Evolutionary conservation across 2,797 vertebrate genomes (phyloP).

Genomic region (Somateria mollissima): DNA sequence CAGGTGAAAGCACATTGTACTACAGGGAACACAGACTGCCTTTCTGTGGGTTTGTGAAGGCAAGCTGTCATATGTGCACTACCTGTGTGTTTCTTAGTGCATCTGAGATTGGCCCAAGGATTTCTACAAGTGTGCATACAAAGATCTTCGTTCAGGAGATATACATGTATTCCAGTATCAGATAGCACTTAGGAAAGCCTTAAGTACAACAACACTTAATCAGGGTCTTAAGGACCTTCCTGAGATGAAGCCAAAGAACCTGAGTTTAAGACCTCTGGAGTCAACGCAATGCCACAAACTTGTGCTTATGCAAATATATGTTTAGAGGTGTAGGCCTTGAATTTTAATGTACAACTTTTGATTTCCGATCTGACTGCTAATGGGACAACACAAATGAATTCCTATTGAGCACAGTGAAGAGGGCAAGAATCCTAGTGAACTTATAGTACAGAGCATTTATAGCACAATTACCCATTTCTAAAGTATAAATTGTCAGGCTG

Average conservation of each 20-base stretch:
- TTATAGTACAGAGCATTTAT: neutral
- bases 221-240: neutral
- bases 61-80: fast-evolving
- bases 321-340: neutral
- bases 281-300: fast-evolving
- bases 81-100: neutral
- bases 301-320: fast-evolving
- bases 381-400: neutral
- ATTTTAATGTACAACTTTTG: neutral
- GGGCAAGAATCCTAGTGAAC: neutral
- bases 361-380: neutral
- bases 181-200: neutral
- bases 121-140: neutral
- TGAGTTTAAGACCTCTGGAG: neutral
- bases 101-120: neutral
- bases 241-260: conserved; percentile 1
- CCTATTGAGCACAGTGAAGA: neutral
- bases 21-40: neutral
- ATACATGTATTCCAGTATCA: neutral
- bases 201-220: neutral
- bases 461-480: neutral
- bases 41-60: neutral
- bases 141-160: neutral
- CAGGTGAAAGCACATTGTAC: neutral
- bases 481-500: neutral